These are phyloP conservation scores for Drosophila santomea DNA, from an alignment of 1,140 invertebrate species.

Conservation along the genomic window DNA sequence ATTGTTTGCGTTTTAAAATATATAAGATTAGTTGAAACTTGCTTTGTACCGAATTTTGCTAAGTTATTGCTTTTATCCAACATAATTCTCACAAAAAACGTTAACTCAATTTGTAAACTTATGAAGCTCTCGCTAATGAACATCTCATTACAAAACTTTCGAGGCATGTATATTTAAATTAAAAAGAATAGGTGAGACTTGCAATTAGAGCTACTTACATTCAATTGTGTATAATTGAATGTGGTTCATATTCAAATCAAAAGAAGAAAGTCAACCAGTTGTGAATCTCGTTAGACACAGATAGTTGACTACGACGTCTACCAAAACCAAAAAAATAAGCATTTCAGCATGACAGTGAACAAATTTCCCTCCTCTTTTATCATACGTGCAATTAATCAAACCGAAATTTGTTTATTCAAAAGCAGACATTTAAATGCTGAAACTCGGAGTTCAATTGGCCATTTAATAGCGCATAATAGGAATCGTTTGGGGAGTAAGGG, in stretches of 20 bases:
- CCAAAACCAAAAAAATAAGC: neutral
- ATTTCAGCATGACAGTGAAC: constrained; percentile 44
- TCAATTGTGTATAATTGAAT: constrained; percentile 15
- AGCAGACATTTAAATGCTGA: constrained; percentile 42
- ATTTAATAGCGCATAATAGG: constrained; percentile 50
- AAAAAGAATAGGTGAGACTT: neutral
- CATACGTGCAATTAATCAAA: constrained; percentile 47
- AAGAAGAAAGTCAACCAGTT: constrained; percentile 36
- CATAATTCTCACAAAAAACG: too few relatives aligned
- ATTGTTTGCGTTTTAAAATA: too few relatives aligned
- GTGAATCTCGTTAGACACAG: constrained; percentile 45
- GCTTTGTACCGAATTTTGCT: too few relatives aligned
- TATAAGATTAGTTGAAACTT: too few relatives aligned
- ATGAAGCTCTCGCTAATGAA: neutral
- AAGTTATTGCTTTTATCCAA: too few relatives aligned
- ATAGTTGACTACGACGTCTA: constrained; percentile 17
- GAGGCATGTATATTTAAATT: constrained; percentile 19
- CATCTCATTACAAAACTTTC: constrained; percentile 6
- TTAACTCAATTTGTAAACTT: too few relatives aligned
- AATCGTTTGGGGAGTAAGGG: constrained; percentile 10
- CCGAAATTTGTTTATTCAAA: constrained; percentile 23
- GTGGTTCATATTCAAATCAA: constrained; percentile 29
- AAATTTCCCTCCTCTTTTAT: constrained; percentile 13
- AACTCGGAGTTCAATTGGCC: constrained; percentile 51
- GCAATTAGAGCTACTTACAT: constrained; percentile 24